These are phyloP conservation scores for Serripes groenlandicus DNA, from an alignment of 2,888 invertebrate species.

Conservation along the genomic window DNA sequence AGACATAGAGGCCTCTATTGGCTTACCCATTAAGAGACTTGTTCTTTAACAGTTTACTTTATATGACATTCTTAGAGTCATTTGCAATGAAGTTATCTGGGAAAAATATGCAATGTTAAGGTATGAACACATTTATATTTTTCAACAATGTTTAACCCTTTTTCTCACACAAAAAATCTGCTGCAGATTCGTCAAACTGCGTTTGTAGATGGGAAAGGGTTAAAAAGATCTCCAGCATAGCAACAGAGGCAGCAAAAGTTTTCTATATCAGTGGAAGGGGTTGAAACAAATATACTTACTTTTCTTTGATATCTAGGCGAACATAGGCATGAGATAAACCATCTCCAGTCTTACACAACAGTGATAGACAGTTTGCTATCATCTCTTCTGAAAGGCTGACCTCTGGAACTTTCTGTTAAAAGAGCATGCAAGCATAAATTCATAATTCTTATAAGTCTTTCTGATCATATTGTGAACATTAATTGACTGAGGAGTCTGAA, in stretches of 20 bases:
- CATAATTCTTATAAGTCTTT: neutral
- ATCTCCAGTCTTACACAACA: slow-evolving; percentile 86
- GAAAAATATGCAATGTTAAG: neutral
- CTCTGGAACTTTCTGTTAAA: slow-evolving; percentile 79
- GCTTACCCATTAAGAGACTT: too few relatives aligned
- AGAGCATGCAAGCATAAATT: neutral
- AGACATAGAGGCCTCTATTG: too few relatives aligned
- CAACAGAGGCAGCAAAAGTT: too few relatives aligned
- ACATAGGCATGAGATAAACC: slow-evolving; percentile 86
- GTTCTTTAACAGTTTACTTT: too few relatives aligned
- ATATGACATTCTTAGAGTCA: neutral
- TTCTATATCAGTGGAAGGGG: too few relatives aligned
- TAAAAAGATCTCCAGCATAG: too few relatives aligned
- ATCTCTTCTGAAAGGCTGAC: slow-evolving; percentile 81
- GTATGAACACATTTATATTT: neutral
- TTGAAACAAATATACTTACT: slow-evolving; percentile 73
- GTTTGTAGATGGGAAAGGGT: too few relatives aligned
- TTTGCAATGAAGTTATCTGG: neutral
- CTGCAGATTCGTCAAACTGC: too few relatives aligned
- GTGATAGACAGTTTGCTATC: slow-evolving; percentile 80
- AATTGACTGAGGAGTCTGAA: too few relatives aligned
- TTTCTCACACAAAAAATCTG: too few relatives aligned
- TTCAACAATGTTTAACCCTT: neutral
- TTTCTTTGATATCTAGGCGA: slow-evolving; percentile 83
- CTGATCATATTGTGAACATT: too few relatives aligned